A percentile compares a stretch with the other conserved stretches of the same genome.
phyloP scores from a whole-genome alignment of 1,140 invertebrate species.

The Drosophila nebulosa region DNA sequence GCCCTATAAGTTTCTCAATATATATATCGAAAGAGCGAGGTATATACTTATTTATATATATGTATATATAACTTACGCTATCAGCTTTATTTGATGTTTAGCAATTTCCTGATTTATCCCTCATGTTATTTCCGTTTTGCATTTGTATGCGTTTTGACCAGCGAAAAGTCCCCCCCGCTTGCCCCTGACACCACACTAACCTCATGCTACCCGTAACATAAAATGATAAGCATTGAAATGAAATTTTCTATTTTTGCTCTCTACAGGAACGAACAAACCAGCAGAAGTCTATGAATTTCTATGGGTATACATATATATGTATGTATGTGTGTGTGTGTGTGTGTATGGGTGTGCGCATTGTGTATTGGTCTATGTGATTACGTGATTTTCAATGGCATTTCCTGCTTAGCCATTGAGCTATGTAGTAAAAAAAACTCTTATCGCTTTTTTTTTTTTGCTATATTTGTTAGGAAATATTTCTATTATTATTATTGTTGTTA shows the following conservation, averaged over 20 bases:
- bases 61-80: slow-evolving; percentile 47
- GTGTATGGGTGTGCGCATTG: slow-evolving; percentile 5
- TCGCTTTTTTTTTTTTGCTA: slow-evolving; percentile 46
- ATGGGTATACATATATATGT: not conserved
- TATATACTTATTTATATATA: slow-evolving; percentile 35
- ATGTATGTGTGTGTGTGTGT: slow-evolving; percentile 21
- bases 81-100: slow-evolving; percentile 79
- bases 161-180: not conserved
- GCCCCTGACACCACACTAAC: not conserved
- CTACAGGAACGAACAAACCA: slow-evolving; percentile 8
- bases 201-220: not conserved
- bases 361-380: slow-evolving; percentile 49
- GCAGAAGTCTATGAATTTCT: not conserved
- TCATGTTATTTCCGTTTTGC: slow-evolving; percentile 77
- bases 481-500: slow-evolving; percentile 54
- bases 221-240: slow-evolving; percentile 75
- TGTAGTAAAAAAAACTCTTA: slow-evolving; percentile 32
- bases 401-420: slow-evolving; percentile 61
- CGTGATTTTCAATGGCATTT: slow-evolving; percentile 73
- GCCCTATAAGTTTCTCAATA: not conserved
- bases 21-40: slow-evolving; percentile 15
- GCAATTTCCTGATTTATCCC: slow-evolving; percentile 78
- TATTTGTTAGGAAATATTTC: slow-evolving; percentile 49
- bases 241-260: slow-evolving; percentile 66
- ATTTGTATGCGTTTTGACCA: slow-evolving; percentile 69